phyloP scores from a whole-genome alignment of 2,888 invertebrate species.

The Torymus auratus region DNA sequence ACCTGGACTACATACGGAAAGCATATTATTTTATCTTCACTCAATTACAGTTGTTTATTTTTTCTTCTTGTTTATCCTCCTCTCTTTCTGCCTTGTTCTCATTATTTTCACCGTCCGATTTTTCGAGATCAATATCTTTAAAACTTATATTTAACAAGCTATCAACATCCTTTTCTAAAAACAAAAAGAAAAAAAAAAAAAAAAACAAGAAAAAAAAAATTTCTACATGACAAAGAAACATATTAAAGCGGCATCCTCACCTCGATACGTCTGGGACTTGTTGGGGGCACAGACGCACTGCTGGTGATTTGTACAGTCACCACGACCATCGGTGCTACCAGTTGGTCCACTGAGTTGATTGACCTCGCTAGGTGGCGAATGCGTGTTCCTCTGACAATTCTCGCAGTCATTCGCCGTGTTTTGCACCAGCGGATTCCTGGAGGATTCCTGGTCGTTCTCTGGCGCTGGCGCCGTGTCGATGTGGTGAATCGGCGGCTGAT shows the following conservation, averaged over 20 bases:
- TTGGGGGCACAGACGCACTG: slow-evolving; percentile 62
- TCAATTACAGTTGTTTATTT: too few species aligned
- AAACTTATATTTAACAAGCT: too few species aligned
- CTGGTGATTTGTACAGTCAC: slow-evolving; percentile 47
- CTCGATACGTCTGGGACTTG: slow-evolving; percentile 61
- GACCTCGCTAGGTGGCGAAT: slow-evolving; percentile 50
- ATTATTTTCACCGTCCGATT: too few species aligned
- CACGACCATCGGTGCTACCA: slow-evolving; percentile 58
- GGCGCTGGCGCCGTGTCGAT: slow-evolving; percentile 61
- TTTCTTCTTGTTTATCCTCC: too few species aligned
- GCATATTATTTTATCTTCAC: too few species aligned
- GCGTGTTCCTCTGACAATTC: slow-evolving; percentile 61
- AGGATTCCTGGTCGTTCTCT: slow-evolving; percentile 48
- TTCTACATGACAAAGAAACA: too few species aligned
- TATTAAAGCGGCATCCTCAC: slow-evolving; percentile 46
- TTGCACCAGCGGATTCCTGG: slow-evolving; percentile 51
- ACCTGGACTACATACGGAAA: too few species aligned
- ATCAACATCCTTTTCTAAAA: too few species aligned
- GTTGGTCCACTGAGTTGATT: slow-evolving; percentile 62
- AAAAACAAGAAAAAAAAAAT: too few species aligned
- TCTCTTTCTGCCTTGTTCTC: too few species aligned
- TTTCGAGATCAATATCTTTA: too few species aligned
- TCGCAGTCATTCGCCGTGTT: slow-evolving; percentile 58
- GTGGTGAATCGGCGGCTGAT: slow-evolving; percentile 56
- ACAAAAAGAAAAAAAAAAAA: too few species aligned